Evolutionary conservation across 2,888 invertebrate genomes (phyloP), one percentile per base, ranked within the genome.

Genomic region (Balanococcus diminutus): DNA sequence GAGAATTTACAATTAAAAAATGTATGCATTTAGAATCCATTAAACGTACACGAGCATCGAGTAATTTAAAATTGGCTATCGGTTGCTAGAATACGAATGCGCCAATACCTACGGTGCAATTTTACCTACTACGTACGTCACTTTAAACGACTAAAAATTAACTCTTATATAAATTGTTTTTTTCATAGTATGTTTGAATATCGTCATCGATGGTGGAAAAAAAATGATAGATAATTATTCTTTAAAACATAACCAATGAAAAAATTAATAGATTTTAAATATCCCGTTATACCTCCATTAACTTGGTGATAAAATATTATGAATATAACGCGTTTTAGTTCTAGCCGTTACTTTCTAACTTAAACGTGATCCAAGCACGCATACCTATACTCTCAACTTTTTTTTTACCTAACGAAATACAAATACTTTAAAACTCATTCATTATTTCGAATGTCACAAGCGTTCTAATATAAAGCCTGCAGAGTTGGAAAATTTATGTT

Each of bases 351-450:
- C 75, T 75, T 75, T 75, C 75, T 31, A 75, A 75, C 75, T 75
- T 75, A 14, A 75, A 75, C 75, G 75, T 75, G 75, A 32, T 75
- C 32, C 32, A 19, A 75, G 32, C 75, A 75, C 75, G 75, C 75
- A 75, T 75, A 75, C 75, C 32, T 36, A 75, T 75, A 75, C n/a
- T 31, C 75, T 75, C 22, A 36, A 75, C 75, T 75, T 75, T 56
- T 82, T 56, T 82, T 46, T 28, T 32, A 32, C 61, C 83, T 36
- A 9, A 67, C 83, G 19, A 83, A 51, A 83, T 36, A 56, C 67
- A 83, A 83, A 61, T 83, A 83, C 56, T 83, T 83, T 56, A 83
- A 83, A 83, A 83, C 83, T 83, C 83, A 83, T 83, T 83, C 83
- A 61, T 83, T 83, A 61, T 39, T 36, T 56, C 32, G 19, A 67